These are phyloP conservation scores for Hemistola chrysoprasaria DNA, from an alignment of 2,888 invertebrate genomes.

Conservation along the genomic window DNA sequence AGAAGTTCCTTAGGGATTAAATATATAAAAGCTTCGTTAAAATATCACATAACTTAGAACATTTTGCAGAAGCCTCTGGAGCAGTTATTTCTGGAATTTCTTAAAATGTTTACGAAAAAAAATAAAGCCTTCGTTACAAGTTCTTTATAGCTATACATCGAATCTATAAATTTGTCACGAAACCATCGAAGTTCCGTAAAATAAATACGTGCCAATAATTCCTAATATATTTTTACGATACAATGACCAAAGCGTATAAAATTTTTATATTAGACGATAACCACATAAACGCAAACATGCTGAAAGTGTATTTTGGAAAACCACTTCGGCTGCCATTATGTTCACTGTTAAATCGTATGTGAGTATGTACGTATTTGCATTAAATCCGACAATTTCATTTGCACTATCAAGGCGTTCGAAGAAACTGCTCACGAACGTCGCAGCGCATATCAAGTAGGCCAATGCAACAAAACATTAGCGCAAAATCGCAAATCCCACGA, in stretches of 20 bases:
- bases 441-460: constrained; percentile 14
- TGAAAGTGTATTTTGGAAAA: too few relatives aligned
- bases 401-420: constrained; percentile 12
- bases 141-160: constrained; percentile 23
- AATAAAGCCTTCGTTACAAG: constrained; percentile 1
- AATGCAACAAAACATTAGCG: constrained; percentile 31
- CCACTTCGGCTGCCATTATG: too few relatives aligned
- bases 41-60: constrained; percentile 13
- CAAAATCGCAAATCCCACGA: constrained; percentile 30
- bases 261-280: too few relatives aligned
- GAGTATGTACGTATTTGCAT: constrained; percentile 10
- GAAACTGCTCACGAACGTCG: constrained; percentile 15
- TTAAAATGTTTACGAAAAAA: constrained; percentile 22
- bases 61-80: neutral
- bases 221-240: constrained; percentile 31
- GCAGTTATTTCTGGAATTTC: constrained; percentile 13
- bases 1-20: constrained; percentile 10
- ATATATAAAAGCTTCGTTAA: constrained; percentile 15
- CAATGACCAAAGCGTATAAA: constrained; percentile 1
- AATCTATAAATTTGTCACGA: constrained; percentile 34
- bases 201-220: constrained; percentile 40
- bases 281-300: too few relatives aligned
- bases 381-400: constrained; percentile 22
- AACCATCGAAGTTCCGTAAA: constrained; percentile 31
- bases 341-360: neutral